A percentile compares a stretch with the other conserved stretches of the same genome.
Evolutionary conservation across 1,140 invertebrate genomes (phyloP).

Genomic region (Ganaspis sp.): DNA sequence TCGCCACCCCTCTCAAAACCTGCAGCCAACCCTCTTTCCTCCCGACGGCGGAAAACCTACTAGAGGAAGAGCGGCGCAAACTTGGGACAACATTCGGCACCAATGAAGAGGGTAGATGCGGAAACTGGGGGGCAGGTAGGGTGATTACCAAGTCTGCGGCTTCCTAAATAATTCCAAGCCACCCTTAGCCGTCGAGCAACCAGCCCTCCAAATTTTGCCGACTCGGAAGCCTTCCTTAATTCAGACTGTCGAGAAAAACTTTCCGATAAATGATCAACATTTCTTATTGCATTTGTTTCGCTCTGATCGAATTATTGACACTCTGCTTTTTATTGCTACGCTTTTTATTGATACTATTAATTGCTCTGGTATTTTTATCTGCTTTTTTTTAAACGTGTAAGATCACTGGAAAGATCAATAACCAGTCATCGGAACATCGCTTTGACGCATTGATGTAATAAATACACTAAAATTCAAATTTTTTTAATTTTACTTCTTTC

Average conservation of each 20-base stretch:
- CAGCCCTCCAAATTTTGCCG: constrained; percentile 13
- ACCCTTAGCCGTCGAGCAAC: not conserved
- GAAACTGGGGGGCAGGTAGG: constrained; percentile 35
- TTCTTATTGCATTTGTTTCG: not conserved
- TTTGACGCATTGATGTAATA: too few relatives aligned
- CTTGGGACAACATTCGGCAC: constrained; percentile 33
- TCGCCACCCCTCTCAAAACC: constrained; percentile 33
- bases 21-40: not conserved
- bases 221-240: not conserved
- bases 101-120: constrained; percentile 13
- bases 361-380: too few relatives aligned
- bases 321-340: too few relatives aligned
- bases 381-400: too few relatives aligned
- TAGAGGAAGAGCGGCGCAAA: constrained; percentile 44
- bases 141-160: constrained; percentile 50
- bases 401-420: too few relatives aligned
- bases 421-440: too few relatives aligned
- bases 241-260: not conserved
- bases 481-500: too few relatives aligned
- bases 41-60: not conserved
- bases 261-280: not conserved
- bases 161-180: constrained; percentile 54
- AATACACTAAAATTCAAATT: too few relatives aligned
- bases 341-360: too few relatives aligned
- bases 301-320: too few relatives aligned